Percentiles rank a stretch among this genome's conserved stretches.
These are phyloP conservation scores for Heteractis magnifica DNA, from an alignment of 92 coral and sea anemone genomes.

Conservation along the genomic window DNA sequence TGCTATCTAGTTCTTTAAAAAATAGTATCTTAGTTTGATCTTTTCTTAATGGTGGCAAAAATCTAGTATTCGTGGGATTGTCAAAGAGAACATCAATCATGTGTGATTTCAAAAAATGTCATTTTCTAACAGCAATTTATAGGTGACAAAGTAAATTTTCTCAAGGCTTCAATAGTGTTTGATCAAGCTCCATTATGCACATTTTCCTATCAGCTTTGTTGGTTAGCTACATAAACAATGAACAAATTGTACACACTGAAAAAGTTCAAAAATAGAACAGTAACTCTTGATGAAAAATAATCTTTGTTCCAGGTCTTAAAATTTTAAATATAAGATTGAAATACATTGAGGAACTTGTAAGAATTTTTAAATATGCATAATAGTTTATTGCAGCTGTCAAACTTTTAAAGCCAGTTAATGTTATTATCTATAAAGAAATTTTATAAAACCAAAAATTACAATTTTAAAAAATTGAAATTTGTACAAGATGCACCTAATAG, in stretches of 20 bases:
- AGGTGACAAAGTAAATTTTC: not conserved
- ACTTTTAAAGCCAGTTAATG: no score
- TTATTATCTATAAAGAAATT: no score
- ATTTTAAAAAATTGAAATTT: no score
- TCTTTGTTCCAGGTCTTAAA: not conserved
- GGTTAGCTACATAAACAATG: not conserved
- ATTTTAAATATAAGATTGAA: not conserved
- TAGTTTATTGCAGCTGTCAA: no score
- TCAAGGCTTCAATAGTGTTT: constrained; percentile 6
- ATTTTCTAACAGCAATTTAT: not conserved
- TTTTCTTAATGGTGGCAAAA: not conserved
- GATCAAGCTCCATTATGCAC: not conserved
- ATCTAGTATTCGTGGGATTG: not conserved
- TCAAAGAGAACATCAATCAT: not conserved
- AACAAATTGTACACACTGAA: not conserved
- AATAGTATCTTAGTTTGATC: not conserved
- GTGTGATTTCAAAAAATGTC: not conserved
- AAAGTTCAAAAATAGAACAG: constrained; percentile 1
- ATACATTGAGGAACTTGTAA: not conserved
- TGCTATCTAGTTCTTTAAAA: not conserved
- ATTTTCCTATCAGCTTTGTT: not conserved
- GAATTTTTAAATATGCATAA: no score
- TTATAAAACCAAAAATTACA: no score
- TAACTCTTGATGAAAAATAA: not conserved
- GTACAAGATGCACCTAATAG: no score